Base-by-base conservation (phyloP, 2,797 vertebrate genomes). In the Halcyon badia region DNA sequence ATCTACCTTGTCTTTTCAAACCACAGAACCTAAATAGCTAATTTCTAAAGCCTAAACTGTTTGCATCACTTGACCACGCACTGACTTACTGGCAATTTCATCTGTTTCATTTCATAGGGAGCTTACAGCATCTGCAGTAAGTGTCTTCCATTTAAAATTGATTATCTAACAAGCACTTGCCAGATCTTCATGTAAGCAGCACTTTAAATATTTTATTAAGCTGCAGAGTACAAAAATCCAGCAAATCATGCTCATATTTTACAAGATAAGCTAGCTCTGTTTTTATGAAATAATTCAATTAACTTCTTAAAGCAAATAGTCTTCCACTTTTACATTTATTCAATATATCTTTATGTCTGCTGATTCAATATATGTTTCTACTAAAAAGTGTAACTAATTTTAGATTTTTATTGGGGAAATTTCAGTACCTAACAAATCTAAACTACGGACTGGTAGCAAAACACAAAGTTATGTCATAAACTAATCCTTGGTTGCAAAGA, bases 151-250 rank as follows among this genome's bases (percentile, higher is more conserved):
- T 84, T 91, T 61, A 91, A 78, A 93, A 96, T 7, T 71, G 68
- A 95, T 90, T 87, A 87, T 62, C 39, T 81, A 87, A 79, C 75
- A 68, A 61, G 83, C 33, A 80, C 26, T 87, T 88, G 61, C 68
- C 88, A 80, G 26, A 89, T 80, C 54, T 93, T 87, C 61, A 79
- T 1, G 6, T 37, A 94, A 93, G 73, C 24, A 89, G 77, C 77
- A 78, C 30, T 72, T 76, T 49, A 91, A 95, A 90, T 91, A 94
- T 93, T 96, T 94, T 61, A 83, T 94, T 72, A 93, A 90, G 75
- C 39, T 77, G 69, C 10, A 51, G 21, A 85, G 51, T 66, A 84
- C 24, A 83, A 84, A 94, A 96, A 62, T 61, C 15, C 71, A 84
- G 60, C 4, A 24, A 95, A 90, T 76, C 71, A 70, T 30, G 52